Conservation (phyloP, 92 coral and sea anemone species). For the Palythoa heliodiscus region DNA sequence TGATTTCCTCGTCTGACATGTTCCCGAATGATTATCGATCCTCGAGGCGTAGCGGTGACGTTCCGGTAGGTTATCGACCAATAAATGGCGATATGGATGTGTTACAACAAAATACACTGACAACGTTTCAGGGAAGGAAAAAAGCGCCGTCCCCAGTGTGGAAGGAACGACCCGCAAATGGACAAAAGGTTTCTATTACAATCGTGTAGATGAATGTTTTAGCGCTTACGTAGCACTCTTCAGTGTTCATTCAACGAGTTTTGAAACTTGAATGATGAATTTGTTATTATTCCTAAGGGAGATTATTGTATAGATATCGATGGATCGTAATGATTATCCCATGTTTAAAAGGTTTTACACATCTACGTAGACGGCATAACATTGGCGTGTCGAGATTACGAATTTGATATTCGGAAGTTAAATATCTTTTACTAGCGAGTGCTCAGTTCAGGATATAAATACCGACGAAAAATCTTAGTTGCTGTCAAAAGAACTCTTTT, state of each 20-base stretch:
- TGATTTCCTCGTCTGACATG: slow-evolving; percentile 62
- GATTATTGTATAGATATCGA: not conserved
- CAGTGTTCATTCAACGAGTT: not conserved
- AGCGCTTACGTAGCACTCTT: not conserved
- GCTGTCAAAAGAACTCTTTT: no score
- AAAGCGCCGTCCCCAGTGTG: slow-evolving; percentile 75
- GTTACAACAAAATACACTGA: slow-evolving; percentile 48
- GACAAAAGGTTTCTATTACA: slow-evolving; percentile 46
- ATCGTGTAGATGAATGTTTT: slow-evolving; percentile 28
- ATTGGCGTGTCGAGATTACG: not conserved
- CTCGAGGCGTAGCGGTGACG: slow-evolving; percentile 50
- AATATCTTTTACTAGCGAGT: no score
- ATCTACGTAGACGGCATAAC: not conserved
- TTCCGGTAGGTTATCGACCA: slow-evolving; percentile 78
- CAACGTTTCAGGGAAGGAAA: slow-evolving; percentile 70
- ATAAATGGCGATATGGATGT: slow-evolving; percentile 91
- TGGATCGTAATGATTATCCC: not conserved
- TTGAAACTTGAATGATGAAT: not conserved
- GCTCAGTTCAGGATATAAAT: no score
- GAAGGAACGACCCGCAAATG: slow-evolving; percentile 68
- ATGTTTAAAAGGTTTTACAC: not conserved
- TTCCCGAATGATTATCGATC: slow-evolving; percentile 48
- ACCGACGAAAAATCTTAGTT: no score
- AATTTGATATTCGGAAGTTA: no score
- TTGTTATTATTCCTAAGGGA: not conserved